A percentile compares a stretch with the other conserved stretches of the same genome.
phyloP scores from a whole-genome alignment of 2,888 invertebrate species.

The Creontiades dilutus region DNA sequence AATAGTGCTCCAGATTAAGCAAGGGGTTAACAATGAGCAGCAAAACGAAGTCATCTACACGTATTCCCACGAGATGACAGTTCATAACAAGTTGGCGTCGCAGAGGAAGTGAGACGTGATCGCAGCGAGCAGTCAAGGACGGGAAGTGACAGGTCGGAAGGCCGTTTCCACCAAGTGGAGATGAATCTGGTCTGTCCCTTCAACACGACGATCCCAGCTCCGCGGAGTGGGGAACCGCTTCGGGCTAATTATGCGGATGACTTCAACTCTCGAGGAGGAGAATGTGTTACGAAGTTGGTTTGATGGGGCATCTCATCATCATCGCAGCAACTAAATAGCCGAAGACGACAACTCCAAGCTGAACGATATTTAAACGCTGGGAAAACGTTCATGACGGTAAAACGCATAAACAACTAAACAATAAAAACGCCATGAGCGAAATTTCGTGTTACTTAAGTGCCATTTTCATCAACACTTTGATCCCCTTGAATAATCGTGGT shows the following conservation, averaged over 20 bases:
- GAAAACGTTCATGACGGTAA: no score
- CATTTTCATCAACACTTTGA: no score
- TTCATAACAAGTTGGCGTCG: neutral
- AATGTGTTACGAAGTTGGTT: neutral
- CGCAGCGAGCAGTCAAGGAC: neutral
- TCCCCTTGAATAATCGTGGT: no score
- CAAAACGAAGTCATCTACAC: no score
- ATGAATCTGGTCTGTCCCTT: neutral
- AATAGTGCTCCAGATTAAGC: no score
- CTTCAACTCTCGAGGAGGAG: neutral
- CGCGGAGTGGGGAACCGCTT: neutral
- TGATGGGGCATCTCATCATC: neutral
- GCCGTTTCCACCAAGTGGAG: conserved; percentile 1
- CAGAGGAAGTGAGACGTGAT: neutral
- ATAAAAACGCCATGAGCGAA: no score
- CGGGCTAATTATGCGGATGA: conserved; percentile 16
- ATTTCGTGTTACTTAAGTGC: no score
- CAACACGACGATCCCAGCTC: neutral
- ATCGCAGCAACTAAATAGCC: neutral
- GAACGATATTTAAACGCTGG: neutral
- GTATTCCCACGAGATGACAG: neutral
- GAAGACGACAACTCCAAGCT: neutral
- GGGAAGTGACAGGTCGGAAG: conserved; percentile 26
- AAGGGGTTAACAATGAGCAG: no score
- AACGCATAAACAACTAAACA: no score